Conservation (phyloP, 2,113 vertebrate species). For the Gobius niger region DNA sequence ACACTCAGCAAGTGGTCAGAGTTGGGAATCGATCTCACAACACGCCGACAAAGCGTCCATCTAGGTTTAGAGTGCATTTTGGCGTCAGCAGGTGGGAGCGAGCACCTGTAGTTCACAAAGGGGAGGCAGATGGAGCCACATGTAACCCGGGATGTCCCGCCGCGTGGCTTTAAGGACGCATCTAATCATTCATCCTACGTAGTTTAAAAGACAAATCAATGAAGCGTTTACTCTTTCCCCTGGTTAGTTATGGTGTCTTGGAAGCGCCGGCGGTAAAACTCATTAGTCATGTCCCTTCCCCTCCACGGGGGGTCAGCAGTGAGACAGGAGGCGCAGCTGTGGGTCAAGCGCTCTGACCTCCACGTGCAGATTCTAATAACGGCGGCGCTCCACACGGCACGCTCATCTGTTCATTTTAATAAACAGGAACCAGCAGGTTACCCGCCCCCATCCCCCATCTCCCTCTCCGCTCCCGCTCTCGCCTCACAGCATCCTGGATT, state of each 20-base stretch:
- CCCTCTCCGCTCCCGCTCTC: neutral
- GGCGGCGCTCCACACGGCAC: neutral
- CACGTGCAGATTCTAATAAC: neutral
- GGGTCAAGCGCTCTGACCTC: conserved; percentile 33
- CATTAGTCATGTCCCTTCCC: conserved; percentile 5
- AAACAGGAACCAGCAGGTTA: neutral
- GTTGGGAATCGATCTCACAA: no score
- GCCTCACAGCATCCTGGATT: conserved; percentile 32
- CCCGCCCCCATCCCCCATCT: neutral
- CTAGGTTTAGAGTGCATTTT: no score
- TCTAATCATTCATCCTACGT: no score
- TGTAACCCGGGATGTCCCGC: no score
- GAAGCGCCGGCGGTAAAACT: neutral
- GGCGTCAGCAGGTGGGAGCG: no score
- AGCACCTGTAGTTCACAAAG: no score
- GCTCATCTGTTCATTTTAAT: conserved; percentile 10
- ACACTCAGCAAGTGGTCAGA: no score
- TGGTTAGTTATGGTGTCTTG: neutral
- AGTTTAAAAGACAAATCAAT: no score
- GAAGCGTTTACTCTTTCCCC: neutral
- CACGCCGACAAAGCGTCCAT: no score
- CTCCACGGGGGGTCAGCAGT: conserved; percentile 62
- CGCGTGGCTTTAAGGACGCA: no score
- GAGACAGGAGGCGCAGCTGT: conserved; percentile 14
- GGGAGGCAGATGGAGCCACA: no score